A percentile compares a stretch with the other conserved stretches of the same genome.
phyloP scores from a whole-genome alignment of 1,140 invertebrate genomes.

The Arion vulgaris region DNA sequence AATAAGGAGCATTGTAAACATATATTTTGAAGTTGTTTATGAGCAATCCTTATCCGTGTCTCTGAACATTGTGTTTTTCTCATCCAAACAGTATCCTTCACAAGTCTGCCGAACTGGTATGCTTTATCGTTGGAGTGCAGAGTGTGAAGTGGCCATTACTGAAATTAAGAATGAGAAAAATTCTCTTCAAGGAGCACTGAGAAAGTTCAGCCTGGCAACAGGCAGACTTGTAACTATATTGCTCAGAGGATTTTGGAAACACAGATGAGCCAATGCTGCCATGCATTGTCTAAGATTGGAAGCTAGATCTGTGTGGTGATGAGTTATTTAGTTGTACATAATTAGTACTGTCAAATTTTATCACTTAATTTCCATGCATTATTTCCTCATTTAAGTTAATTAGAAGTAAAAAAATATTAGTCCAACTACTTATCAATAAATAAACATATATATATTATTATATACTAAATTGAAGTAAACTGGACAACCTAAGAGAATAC shows the following conservation, averaged over 20 bases:
- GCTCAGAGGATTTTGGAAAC: constrained; percentile 59
- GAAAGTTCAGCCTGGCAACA: constrained; percentile 64
- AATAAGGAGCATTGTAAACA: too few relatives aligned
- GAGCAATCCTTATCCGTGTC: too few relatives aligned
- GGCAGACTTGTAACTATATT: constrained; percentile 62
- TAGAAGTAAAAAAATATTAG: not conserved
- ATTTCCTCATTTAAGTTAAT: too few relatives aligned
- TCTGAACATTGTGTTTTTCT: not conserved
- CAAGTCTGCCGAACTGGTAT: constrained; percentile 70
- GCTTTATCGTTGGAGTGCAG: constrained; percentile 71
- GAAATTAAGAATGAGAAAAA: constrained; percentile 71
- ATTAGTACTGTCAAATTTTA: not conserved
- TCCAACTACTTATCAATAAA: too few relatives aligned
- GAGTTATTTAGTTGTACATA: not conserved
- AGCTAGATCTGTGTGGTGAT: constrained; percentile 66
- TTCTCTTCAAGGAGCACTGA: constrained; percentile 62
- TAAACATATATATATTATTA: too few relatives aligned
- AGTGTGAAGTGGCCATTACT: constrained; percentile 68
- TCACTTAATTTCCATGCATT: too few relatives aligned
- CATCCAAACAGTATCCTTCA: constrained; percentile 64
- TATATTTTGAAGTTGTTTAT: too few relatives aligned
- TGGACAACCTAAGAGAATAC: too few relatives aligned
- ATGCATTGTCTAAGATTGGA: constrained; percentile 69
- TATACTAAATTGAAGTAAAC: too few relatives aligned
- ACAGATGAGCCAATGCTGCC: constrained; percentile 66